These are phyloP conservation scores for Orthonyx spaldingii DNA, from an alignment of 2,113 vertebrate species.

Conservation along the genomic window DNA sequence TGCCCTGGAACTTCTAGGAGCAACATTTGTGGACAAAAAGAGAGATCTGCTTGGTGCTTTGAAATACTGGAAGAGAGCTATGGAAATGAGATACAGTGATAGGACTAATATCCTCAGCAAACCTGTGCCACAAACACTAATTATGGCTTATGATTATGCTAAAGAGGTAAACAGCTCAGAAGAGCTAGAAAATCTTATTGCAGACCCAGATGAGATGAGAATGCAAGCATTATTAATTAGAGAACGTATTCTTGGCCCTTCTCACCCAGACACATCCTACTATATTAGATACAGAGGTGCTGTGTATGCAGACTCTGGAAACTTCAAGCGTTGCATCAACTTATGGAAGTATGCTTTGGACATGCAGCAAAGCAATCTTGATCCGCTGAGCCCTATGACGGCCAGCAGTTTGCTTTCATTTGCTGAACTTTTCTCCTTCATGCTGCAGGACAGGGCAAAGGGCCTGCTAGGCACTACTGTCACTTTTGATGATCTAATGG, in stretches of 20 bases:
- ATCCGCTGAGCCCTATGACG: constrained; percentile 96
- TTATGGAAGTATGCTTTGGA: constrained; percentile 98
- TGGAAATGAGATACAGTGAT: constrained; percentile 92
- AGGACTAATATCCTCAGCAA: constrained; percentile 84
- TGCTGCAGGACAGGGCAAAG: constrained; percentile 97
- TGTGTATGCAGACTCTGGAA: constrained; percentile 96
- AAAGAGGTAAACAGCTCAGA: constrained; percentile 88
- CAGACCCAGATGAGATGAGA: constrained; percentile 97
- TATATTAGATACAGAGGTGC: constrained; percentile 97
- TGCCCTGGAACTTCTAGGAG: constrained; percentile 92
- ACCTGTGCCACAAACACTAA: constrained; percentile 85
- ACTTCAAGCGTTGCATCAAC: constrained; percentile 97
- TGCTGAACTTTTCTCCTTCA: constrained; percentile 98
- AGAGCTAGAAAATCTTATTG: constrained; percentile 93
- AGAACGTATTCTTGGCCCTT: constrained; percentile 93
- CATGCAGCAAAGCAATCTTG: constrained; percentile 96
- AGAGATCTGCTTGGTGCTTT: constrained; percentile 94
- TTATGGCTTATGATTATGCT: constrained; percentile 96
- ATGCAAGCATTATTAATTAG: constrained; percentile 97
- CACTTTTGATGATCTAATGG: constrained; percentile 97
- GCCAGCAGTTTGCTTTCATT: constrained; percentile 96
- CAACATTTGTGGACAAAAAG: constrained; percentile 97
- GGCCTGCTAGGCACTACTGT: constrained; percentile 92
- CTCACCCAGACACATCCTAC: constrained; percentile 97
- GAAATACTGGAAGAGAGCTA: constrained; percentile 97